A percentile compares a stretch with the other conserved stretches of the same genome.
phyloP scores from a whole-genome alignment of 2,113 vertebrate genomes.

The Carassius gibelio region DNA sequence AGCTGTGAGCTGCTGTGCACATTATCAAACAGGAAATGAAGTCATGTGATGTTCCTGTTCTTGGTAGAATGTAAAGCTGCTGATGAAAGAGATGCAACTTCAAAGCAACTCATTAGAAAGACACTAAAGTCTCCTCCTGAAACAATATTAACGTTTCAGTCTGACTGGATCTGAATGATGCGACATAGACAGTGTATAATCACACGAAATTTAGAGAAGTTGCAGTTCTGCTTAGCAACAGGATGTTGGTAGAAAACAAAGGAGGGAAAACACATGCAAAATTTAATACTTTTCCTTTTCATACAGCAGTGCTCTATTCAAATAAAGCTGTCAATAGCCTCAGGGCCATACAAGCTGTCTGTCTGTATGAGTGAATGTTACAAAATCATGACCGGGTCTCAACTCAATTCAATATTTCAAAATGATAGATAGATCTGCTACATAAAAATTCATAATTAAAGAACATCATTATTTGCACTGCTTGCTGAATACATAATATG shows the following conservation, averaged over 20 bases:
- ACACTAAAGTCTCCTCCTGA: not conserved
- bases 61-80: slow-evolving; percentile 30
- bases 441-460: no score
- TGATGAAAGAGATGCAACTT: slow-evolving; percentile 15
- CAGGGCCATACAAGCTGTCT: not conserved
- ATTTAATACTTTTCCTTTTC: slow-evolving; percentile 3
- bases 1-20: not conserved
- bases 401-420: no score
- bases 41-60: slow-evolving; percentile 49
- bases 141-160: not conserved
- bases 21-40: slow-evolving; percentile 37
- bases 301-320: not conserved
- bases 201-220: not conserved
- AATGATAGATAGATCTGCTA: not conserved
- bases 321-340: not conserved
- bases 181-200: not conserved
- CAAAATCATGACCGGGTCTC: not conserved
- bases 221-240: not conserved
- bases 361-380: not conserved
- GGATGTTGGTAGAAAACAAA: not conserved
- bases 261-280: slow-evolving; percentile 4
- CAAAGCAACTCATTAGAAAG: not conserved
- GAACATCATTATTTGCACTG: no score
- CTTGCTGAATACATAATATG: no score
- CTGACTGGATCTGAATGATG: not conserved